Base-by-base conservation (phyloP, 1,140 invertebrate species). In the Diploscapter pachys region DNA sequence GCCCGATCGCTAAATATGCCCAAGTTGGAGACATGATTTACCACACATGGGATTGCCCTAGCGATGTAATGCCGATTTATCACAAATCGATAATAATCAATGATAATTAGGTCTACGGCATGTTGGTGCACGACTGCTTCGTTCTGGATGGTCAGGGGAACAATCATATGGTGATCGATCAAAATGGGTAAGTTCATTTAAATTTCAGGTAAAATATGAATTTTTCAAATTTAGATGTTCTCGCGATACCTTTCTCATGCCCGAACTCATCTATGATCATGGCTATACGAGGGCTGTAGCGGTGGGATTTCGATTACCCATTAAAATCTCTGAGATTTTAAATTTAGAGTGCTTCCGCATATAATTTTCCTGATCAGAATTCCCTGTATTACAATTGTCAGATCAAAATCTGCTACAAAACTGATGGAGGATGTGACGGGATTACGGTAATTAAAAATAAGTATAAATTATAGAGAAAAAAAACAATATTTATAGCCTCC, bases 291-390 rank as follows among this genome's bases (percentile, higher is more conserved):
- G 57, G n/a, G 81, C 83, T 48, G 76, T 82, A 71, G 77, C 75
- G n/a, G 80, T 31, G 31, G 31, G 31, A 31, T 31, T 31, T 31
- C 31, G 31, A 0, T 31, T 31, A 31, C 1, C 31, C 31, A 76
- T 82, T 71, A 76, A 74, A 13, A 79, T 65, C 50, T 49, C 9
- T 54, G 64, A 48, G 50, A 64, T 3, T 49, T 5, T 49, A n/a
- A 79, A 50, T 79, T 31, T 84, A 81, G 11, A 68, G 82, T 13
- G 83, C 84, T 3, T 84, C 85, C 75, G 84, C 84, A 64, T 85
- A 31, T 31, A 31, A 31, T 31, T 85, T 84, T 63, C 83, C 83
- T 13, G 83, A 84, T 65, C 66, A 75, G 51, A 83, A 74, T 54
- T 75, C 64, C 49, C 78, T 84, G 57, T 75, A 52, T 53, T 85